Base-by-base conservation (phyloP, 2,113 vertebrate species). In the Malaclemys terrapin region DNA sequence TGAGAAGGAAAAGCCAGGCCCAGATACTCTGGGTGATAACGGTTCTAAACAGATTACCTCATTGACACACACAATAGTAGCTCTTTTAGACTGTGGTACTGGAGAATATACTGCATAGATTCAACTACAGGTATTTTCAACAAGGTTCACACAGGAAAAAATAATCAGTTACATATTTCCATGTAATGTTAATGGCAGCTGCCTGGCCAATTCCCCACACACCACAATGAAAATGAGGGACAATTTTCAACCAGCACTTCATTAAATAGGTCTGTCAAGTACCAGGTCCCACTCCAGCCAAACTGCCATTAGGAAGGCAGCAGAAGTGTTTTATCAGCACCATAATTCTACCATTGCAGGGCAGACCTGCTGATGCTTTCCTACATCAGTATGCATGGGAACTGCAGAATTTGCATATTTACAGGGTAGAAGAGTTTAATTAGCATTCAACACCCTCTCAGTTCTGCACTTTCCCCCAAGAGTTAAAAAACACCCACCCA, bases 121-220 rank as follows among this genome's bases (percentile, higher is more conserved):
- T 54, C 89, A 42, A 27, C n/a, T 47, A 82, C 91, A 78, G 5
- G 57, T 56, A 79, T 87, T 91, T 47, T n/a, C 38, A 83, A 89
- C 72, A 89, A 50, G 0, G 1, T 2, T 82, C 85, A 53, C 62
- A 22, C 7, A 83, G 81, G 35, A 38, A 82, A 49, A 47, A 82
- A 62, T 27, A 24, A 29, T 10, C 11, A 0, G 1, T 25, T 11
- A n/a, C 35, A 5, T 1, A 53, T 35, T 80, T 69, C 49, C 65
- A 87, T 38, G n/a, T 24, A 3, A 54, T 0, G 27, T 20, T 35
- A 31, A 72, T 24, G 27, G 89, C 85, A 1, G 49, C 45, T 82
- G 90, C 95, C 93, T 91, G 87, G 45, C 59, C 59, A 79, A 96
- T 88, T 2, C 94, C 80, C 89, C 88, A 89, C 84, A n/a, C 85